phyloP scores from a whole-genome alignment of 2,888 invertebrate species.

The Icerya purchasi region DNA sequence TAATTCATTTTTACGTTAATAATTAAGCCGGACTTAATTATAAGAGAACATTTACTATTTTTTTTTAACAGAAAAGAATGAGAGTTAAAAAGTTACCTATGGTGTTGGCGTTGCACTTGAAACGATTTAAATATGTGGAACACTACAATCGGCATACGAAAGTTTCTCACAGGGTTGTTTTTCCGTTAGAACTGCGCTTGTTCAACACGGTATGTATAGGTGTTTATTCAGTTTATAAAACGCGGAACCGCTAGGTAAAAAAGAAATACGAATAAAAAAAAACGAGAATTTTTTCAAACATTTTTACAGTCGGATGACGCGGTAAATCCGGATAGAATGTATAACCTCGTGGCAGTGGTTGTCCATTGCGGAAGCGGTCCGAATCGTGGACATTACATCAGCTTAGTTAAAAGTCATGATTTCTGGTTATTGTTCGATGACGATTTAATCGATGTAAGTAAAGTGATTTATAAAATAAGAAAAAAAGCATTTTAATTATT shows the following conservation, averaged over 20 bases:
- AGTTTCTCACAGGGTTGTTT: slow-evolving; percentile 95
- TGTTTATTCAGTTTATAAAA: slow-evolving; percentile 2
- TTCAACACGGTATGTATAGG: slow-evolving; percentile 72
- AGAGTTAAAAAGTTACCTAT: slow-evolving; percentile 93
- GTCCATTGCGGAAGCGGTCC: slow-evolving; percentile 99
- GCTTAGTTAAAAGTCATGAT: slow-evolving; percentile 97
- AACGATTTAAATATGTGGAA: slow-evolving; percentile 94
- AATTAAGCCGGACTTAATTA: no score
- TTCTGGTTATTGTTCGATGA: slow-evolving; percentile 99
- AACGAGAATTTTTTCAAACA: no score
- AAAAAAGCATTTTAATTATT: no score
- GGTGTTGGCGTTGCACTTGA: slow-evolving; percentile 90
- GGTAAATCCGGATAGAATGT: slow-evolving; percentile 89
- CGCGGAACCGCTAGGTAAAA: no score
- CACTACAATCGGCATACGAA: slow-evolving; percentile 97
- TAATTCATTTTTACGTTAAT: no score
- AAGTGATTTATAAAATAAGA: no score
- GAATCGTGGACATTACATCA: slow-evolving; percentile 98
- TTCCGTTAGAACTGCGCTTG: slow-evolving; percentile 87
- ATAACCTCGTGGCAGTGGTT: slow-evolving; percentile 96
- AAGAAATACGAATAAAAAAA: no score
- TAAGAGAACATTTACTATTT: no score
- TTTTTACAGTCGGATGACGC: slow-evolving; percentile 84
- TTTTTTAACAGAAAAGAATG: slow-evolving; percentile 56
- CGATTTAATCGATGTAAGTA: slow-evolving; percentile 95